phyloP scores from a whole-genome alignment of 1,140 invertebrate genomes.

The Eufriesea mexicana region DNA sequence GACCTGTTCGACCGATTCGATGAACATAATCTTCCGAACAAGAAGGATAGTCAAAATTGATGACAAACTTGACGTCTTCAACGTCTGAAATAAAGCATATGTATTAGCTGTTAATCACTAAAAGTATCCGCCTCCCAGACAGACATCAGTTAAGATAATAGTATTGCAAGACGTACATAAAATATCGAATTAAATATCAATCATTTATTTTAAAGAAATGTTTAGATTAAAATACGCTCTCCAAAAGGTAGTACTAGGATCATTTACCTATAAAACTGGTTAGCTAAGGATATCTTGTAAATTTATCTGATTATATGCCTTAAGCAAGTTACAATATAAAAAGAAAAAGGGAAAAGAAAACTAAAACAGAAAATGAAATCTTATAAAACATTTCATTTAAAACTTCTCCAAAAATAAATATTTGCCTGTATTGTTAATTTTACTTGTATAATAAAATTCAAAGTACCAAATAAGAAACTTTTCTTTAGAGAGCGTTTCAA shows the following conservation, averaged over 20 bases:
- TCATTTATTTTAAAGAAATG: constrained; percentile 35
- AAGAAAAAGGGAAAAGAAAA: neutral
- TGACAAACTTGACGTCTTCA: constrained; percentile 99
- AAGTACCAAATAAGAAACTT: constrained; percentile 13
- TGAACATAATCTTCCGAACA: constrained; percentile 99
- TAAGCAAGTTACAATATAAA: neutral
- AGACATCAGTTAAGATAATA: constrained; percentile 62
- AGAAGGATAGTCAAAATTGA: constrained; percentile 99
- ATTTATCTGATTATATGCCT: constrained; percentile 7
- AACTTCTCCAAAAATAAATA: neutral
- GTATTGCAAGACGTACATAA: constrained; percentile 51
- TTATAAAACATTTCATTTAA: neutral
- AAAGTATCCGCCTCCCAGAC: constrained; percentile 36
- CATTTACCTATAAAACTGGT: neutral
- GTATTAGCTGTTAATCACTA: constrained; percentile 35
- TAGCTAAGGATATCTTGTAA: neutral
- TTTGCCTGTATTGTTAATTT: constrained; percentile 4
- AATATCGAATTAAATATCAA: constrained; percentile 38
- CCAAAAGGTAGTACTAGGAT: constrained; percentile 31
- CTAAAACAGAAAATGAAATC: neutral
- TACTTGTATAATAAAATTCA: neutral
- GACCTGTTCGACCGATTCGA: constrained; percentile 98
- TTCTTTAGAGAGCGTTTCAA: constrained; percentile 60
- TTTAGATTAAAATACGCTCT: constrained; percentile 46
- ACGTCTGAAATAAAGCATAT: constrained; percentile 91